Evolutionary conservation across 2,113 vertebrate genomes (phyloP).

Genomic region (Cynocephalus volans): DNA sequence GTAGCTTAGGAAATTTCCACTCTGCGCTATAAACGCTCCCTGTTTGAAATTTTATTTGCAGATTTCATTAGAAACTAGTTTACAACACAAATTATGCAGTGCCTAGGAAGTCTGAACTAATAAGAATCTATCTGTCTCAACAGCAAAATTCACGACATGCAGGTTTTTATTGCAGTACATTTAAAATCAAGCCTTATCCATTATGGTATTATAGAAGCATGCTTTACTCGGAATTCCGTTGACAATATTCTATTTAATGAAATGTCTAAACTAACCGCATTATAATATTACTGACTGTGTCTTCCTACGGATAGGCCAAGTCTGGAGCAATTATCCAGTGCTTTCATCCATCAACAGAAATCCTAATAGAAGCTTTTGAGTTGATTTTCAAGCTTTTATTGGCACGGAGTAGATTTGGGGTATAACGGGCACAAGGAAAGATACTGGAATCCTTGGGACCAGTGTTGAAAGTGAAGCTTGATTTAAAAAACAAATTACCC

Average conservation of each 20-base stretch:
- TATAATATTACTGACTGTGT: neutral
- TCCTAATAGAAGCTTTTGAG: neutral
- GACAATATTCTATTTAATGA: neutral
- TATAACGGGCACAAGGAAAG: rapidly evolving
- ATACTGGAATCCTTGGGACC: rapidly evolving
- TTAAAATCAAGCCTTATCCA: neutral
- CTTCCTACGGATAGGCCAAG: neutral
- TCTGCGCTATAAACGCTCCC: neutral
- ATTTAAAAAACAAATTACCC: neutral
- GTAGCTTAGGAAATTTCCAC: neutral
- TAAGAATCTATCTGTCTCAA: neutral
- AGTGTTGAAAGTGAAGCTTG: neutral
- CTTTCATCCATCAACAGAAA: neutral
- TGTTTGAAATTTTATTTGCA: neutral
- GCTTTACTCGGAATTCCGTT: neutral
- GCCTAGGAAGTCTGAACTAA: neutral
- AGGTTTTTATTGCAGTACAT: neutral
- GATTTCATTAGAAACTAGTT: conserved; percentile 53
- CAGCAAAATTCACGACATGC: neutral
- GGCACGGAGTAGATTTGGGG: too few species aligned
- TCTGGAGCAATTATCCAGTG: neutral
- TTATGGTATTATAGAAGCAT: neutral
- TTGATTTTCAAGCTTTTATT: neutral
- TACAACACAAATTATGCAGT: neutral
- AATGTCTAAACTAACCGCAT: conserved; percentile 27